Evolutionary conservation across 2,888 invertebrate genomes (phyloP).

Genomic region (Scelioninae gen. 1): DNA sequence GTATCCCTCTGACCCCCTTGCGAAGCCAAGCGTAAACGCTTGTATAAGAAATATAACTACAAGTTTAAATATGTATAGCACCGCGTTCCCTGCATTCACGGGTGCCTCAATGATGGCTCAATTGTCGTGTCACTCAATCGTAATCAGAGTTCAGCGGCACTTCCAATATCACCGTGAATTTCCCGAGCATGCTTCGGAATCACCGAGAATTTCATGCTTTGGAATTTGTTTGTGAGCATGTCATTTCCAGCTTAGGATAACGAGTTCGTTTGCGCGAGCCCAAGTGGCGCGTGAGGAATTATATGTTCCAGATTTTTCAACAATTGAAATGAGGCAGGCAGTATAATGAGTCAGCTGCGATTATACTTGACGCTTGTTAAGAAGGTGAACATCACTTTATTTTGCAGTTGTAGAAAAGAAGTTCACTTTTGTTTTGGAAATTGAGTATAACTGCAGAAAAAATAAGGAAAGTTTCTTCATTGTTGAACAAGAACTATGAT

Average conservation of each 20-base stretch:
- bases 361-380: constrained; percentile 30
- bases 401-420: constrained; percentile 30
- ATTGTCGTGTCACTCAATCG: too few relatives aligned
- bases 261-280: constrained; percentile 19
- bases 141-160: too few relatives aligned
- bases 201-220: too few relatives aligned
- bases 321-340: constrained; percentile 57
- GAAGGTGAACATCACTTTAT: constrained; percentile 30
- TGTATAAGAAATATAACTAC: too few relatives aligned
- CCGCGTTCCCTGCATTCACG: too few relatives aligned
- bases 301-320: constrained; percentile 64
- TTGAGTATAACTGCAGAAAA: constrained; percentile 38
- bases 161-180: too few relatives aligned
- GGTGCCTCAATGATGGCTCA: too few relatives aligned
- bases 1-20: too few relatives aligned
- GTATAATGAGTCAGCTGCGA: constrained; percentile 26
- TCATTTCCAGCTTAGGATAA: constrained; percentile 54
- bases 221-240: constrained; percentile 16
- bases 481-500: constrained; percentile 15
- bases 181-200: too few relatives aligned
- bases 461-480: constrained; percentile 43
- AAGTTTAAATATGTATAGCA: too few relatives aligned
- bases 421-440: constrained; percentile 64
- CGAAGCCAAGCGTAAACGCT: too few relatives aligned
- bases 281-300: constrained; percentile 68